Base-by-base conservation (phyloP, 2,888 invertebrate genomes). In the Fragum fragum region DNA sequence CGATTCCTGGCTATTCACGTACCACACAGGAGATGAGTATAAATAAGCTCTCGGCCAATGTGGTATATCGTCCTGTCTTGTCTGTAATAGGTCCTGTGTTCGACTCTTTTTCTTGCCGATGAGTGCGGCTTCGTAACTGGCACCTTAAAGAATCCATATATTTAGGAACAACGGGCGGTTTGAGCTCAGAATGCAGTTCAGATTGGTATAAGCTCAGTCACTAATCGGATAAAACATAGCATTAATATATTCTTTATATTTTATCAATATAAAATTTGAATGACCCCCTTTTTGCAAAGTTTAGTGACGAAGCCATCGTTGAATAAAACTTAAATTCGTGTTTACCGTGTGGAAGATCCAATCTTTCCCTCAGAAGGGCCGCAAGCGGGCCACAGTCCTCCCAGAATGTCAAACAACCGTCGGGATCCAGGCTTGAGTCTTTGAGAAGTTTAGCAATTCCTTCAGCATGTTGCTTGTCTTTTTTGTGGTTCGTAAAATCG, bases 381-480 rank as follows among this genome's bases (percentile, higher is more conserved):
- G 90, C 79, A 9, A 91, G 77, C 6, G 90, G 90, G 3, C 79
- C 89, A 75, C 87, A 89, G 53, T 90, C 91, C 47, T 91, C 91
- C 90, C 90, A 90, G 79, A 90, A 88, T 0, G 91, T 88, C 3
- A 87, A 28, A 61, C 90, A 90, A 0, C 91, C 91, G 57, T 88
- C 89, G 3, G 87, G 59, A 1, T 59, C 16, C 16, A 87, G 42
- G 18, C 66, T 73, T 9, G 66, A 53, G 9, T 78, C 28, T 23
- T 76, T 47, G 1, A 90, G 36, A 9, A 84, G 75, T 14, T 82
- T 53, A 7, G 83, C 72, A 23, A 91, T 90, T 23, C 77, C 73
- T 14, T 26, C 47, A 0, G 90, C 89, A 76, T 89, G 87, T 0
- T 70, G 29, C 9, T 74, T 18, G 70, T 89, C 89, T 18, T 81